phyloP scores from a whole-genome alignment of 2,113 vertebrate species.

The Plecturocebus donacophilus region DNA sequence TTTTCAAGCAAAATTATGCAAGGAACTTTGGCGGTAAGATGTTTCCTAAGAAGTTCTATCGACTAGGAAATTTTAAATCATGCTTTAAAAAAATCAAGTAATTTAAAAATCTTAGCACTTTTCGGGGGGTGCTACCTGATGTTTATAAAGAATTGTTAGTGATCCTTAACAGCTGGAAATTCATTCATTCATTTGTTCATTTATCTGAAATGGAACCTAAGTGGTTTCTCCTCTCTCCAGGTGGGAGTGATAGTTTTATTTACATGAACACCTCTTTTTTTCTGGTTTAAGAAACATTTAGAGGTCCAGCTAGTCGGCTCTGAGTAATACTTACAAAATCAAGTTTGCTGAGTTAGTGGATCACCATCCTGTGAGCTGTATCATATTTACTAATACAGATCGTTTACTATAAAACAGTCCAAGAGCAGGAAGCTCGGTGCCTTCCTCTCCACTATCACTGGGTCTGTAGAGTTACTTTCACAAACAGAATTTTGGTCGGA shows the following conservation, averaged over 20 bases:
- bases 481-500: rapidly evolving
- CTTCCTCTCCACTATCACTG: rapidly evolving
- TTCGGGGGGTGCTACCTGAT: neutral
- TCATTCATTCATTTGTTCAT: neutral
- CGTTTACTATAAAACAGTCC: neutral
- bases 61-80: neutral
- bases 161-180: neutral
- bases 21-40: neutral
- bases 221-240: neutral
- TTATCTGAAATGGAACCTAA: neutral
- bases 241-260: neutral
- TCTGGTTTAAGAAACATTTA: neutral
- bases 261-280: neutral
- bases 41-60: neutral
- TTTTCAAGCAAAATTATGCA: neutral
- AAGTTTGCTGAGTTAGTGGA: neutral
- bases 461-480: no score
- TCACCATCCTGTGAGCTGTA: rapidly evolving
- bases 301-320: neutral
- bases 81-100: neutral
- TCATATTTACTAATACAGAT: rapidly evolving
- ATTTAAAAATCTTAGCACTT: neutral
- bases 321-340: neutral
- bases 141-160: neutral
- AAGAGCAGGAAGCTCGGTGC: rapidly evolving